A percentile compares a stretch with the other conserved stretches of the same genome.
phyloP scores from a whole-genome alignment of 2,797 vertebrate species.

The Petrocephalus sullivani region DNA sequence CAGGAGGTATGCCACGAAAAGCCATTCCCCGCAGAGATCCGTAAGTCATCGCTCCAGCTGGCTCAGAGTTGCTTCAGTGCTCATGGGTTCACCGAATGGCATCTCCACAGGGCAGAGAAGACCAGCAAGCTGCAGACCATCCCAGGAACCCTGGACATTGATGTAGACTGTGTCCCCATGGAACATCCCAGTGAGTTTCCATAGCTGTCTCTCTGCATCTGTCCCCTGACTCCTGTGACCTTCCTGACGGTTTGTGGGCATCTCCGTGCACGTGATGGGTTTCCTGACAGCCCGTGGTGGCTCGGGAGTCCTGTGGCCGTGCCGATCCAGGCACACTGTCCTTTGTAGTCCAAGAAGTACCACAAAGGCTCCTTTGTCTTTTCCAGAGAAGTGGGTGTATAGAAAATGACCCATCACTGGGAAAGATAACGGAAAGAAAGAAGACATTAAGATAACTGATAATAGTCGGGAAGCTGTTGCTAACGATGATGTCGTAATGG shows the following conservation, averaged over 20 bases:
- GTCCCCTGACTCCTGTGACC: neutral
- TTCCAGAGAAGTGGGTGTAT: neutral
- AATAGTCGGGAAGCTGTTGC: too few species aligned
- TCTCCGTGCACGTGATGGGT: neutral
- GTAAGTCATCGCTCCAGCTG: too few species aligned
- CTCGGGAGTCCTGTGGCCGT: neutral
- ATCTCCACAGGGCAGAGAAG: conserved; percentile 81
- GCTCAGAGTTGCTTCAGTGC: neutral
- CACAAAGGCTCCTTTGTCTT: neutral
- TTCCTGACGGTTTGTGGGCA: neutral
- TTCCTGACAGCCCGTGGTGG: neutral
- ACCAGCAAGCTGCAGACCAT: conserved; percentile 91
- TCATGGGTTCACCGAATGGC: neutral
- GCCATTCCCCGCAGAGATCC: neutral
- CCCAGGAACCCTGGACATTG: conserved; percentile 83
- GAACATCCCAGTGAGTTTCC: conserved; percentile 83
- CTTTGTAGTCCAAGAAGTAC: neutral
- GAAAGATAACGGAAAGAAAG: neutral
- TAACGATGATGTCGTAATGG: neutral
- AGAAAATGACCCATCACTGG: neutral
- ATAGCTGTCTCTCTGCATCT: neutral
- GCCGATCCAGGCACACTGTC: neutral
- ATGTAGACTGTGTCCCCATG: conserved; percentile 82
- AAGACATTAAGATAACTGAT: conserved; percentile 7
- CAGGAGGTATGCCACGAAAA: conserved; percentile 69